These are phyloP conservation scores for Clarias gariepinus DNA, from an alignment of 2,113 vertebrate species.

Conservation along the genomic window DNA sequence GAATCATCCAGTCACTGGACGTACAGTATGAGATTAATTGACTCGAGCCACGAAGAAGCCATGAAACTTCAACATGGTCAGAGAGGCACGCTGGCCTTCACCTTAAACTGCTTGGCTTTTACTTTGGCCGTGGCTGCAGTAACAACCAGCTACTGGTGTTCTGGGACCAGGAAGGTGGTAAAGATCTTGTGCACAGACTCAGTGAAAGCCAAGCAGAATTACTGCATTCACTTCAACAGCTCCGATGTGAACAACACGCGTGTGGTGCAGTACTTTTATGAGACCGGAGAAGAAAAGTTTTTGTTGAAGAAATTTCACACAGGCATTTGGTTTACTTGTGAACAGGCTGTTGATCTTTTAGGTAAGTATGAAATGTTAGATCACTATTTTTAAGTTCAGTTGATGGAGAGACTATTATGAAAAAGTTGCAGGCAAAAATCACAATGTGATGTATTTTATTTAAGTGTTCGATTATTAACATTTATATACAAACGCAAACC, in stretches of 20 bases:
- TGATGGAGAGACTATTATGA: neutral
- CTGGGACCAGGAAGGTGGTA: conserved; percentile 81
- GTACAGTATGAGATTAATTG: conserved; percentile 69
- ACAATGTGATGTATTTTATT: neutral
- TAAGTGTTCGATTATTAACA: neutral
- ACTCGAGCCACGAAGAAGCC: conserved; percentile 54
- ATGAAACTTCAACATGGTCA: conserved; percentile 72
- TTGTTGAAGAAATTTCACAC: conserved; percentile 79
- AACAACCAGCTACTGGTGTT: conserved; percentile 89
- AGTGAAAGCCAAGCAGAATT: conserved; percentile 62
- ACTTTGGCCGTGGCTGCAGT: conserved; percentile 80
- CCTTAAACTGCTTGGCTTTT: conserved; percentile 79
- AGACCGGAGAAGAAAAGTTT: conserved; percentile 86
- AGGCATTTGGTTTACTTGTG: conserved; percentile 88
- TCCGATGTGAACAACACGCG: conserved; percentile 73
- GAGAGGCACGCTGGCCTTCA: conserved; percentile 78
- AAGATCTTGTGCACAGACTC: conserved; percentile 83
- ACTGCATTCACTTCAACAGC: conserved; percentile 81
- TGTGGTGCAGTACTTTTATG: conserved; percentile 84
- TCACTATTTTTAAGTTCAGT: neutral
- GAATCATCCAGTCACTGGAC: conserved; percentile 53
- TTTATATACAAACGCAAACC: neutral
- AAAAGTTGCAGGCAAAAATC: neutral
- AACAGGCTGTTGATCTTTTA: conserved; percentile 74
- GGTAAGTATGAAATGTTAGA: conserved; percentile 68